Evolutionary conservation across 2,888 invertebrate genomes (phyloP).

Genomic region (Hyalella azteca): DNA sequence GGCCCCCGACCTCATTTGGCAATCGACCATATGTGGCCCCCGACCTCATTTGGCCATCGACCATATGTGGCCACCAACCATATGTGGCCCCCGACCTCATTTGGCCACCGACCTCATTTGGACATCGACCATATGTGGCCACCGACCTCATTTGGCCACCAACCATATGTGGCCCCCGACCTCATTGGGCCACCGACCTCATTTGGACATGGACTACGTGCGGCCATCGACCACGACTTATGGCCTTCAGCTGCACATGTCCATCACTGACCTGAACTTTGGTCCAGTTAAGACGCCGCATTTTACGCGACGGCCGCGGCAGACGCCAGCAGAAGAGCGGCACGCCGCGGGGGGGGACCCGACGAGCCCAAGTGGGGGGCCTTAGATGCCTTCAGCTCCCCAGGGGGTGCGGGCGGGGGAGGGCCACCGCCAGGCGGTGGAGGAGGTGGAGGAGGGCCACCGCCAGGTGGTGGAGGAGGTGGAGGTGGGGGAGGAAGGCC

Average conservation of each 20-base stretch:
- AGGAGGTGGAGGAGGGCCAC: conserved; percentile 56
- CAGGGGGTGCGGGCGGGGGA: conserved; percentile 59
- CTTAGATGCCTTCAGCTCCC: conserved; percentile 61
- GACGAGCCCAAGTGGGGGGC: conserved; percentile 53
- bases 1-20: too few species aligned
- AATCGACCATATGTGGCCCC: too few species aligned
- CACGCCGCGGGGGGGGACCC: conserved; percentile 48
- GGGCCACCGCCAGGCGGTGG: conserved; percentile 59
- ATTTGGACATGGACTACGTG: not conserved
- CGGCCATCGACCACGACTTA: too few species aligned
- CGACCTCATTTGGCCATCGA: too few species aligned
- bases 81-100: too few species aligned
- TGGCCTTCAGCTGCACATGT: too few species aligned
- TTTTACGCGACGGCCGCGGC: conserved; percentile 64
- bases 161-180: not conserved
- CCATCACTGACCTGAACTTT: conserved; percentile 60
- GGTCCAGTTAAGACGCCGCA: conserved; percentile 66
- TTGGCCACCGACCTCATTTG: too few species aligned
- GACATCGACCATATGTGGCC: too few species aligned
- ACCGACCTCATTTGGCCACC: too few species aligned
- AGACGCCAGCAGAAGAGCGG: conserved; percentile 42
- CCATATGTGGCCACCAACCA: too few species aligned
- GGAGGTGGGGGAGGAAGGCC: conserved; percentile 61
- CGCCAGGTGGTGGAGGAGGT: conserved; percentile 59
- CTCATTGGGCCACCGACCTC: not conserved